Evolutionary conservation across 1,140 invertebrate species (phyloP), one percentile per base, ranked within the genome.

Genomic region (Mycetomoellerius zeteki): DNA sequence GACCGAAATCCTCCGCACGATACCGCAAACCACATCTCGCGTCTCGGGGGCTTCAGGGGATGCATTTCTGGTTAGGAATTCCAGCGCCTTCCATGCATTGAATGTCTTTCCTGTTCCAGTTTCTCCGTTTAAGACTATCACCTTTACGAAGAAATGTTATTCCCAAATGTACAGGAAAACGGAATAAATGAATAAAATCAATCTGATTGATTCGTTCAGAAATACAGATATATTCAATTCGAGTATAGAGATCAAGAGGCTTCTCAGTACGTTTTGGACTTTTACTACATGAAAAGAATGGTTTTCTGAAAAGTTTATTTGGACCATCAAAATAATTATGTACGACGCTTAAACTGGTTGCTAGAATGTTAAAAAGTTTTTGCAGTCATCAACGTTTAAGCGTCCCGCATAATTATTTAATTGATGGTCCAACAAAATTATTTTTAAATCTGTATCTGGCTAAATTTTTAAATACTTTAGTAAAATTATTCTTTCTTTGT

Each of bases 51-150:
- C 7, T 10, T 78, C 8, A 0, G 5, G 2, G 7, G 69, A 85
- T 30, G 64, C 50, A 4, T 30, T 86, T 85, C 89, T 56, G 21
- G 93, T 94, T 10, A 96, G 90, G 86, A 95, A 95, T 56, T 94
- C 91, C 12, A 96, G 84, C 4, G 95, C 93, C 37, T 94, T 93
- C 71, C 92, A 93, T 6, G 95, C 94, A 47, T 94, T 95, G 52
- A 93, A 95, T 7, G 94, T 95, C 89, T 96, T 96, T 58, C 95
- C 95, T 7, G 95, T 94, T 6, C 95, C 95, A 81, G 94, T 95
- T 60, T 96, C 95, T 1, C 95, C 95, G 19, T 92, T 95, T 54
- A 96, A 94, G 37, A 95, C 92, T 77, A 95, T 94, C 56, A 95
- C 92, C 93, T 93, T 76, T 19, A 93, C 85, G 52, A 30, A 65